phyloP scores from a whole-genome alignment of 2,888 invertebrate species.

The Drosophila parthenogenetica region DNA sequence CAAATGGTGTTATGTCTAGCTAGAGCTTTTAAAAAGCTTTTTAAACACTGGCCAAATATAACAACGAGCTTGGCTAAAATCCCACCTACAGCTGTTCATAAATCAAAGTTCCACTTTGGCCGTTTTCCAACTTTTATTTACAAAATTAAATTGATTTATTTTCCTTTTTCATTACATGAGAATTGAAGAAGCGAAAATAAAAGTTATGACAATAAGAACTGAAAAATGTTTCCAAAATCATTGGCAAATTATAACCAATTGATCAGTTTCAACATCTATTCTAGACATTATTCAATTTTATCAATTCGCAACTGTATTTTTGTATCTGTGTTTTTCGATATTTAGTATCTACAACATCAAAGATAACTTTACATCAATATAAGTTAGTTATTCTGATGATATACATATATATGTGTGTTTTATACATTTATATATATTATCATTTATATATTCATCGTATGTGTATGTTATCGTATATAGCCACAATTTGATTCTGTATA shows the following conservation, averaged over 20 bases:
- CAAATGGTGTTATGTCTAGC: neutral
- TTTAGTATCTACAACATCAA: slow-evolving; percentile 83
- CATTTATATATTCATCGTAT: slow-evolving; percentile 41
- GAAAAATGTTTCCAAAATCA: slow-evolving; percentile 37
- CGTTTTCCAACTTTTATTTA: slow-evolving; percentile 76
- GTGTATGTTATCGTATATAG: slow-evolving; percentile 36
- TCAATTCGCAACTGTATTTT: slow-evolving; percentile 32
- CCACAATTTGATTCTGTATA: slow-evolving; percentile 54
- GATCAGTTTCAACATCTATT: slow-evolving; percentile 35
- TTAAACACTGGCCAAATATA: neutral
- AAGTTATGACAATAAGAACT: slow-evolving; percentile 39
- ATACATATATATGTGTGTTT: slow-evolving; percentile 32
- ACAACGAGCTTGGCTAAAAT: neutral
- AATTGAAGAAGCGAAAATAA: slow-evolving; percentile 45
- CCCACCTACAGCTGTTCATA: neutral
- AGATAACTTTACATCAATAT: slow-evolving; percentile 70
- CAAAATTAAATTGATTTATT: slow-evolving; percentile 70
- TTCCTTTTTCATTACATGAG: slow-evolving; percentile 49
- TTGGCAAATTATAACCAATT: slow-evolving; percentile 45
- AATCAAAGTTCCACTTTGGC: slow-evolving; percentile 18
- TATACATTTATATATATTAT: slow-evolving; percentile 33
- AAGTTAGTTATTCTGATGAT: slow-evolving; percentile 52
- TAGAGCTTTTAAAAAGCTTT: slow-evolving; percentile 28
- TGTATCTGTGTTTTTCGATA: slow-evolving; percentile 30
- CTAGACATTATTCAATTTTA: slow-evolving; percentile 36